Base-by-base conservation (phyloP, 2,888 invertebrate species). In the Steinernema hermaphroditum region DNA sequence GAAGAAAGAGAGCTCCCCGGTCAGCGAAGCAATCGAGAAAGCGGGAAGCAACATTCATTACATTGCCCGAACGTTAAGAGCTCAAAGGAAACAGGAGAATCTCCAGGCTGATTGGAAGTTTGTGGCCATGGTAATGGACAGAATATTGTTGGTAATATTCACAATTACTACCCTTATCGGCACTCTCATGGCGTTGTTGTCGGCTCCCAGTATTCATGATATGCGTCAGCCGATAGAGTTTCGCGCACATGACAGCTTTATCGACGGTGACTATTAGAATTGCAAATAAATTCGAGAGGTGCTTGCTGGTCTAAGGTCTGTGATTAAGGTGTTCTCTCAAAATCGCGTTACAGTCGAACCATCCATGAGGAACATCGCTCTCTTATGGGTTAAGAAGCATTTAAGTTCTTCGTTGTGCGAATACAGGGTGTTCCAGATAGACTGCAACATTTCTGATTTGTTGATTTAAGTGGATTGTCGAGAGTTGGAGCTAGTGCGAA, bases 101-200 rank as follows among this genome's bases (percentile, higher is more conserved):
- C 76, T 81, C 32, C 78, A 79, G 62, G 80, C 83, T 12, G 85
- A 85, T 71, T 85, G 85, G 85, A 77, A 79, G 34, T 85, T 85
- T 69, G 82, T 84, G 1, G 83, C 84, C 8, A 74, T 84, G 68
- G 82, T 85, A 0, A 75, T 84, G 37, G 85, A 85, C 74, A 74
- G 85, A 1, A 72, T 85, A 8, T 76, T 85, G 29, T 78, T 85
- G 8, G 72, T 82, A 22, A 68, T 82, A 44, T 85, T 85, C 74
- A 71, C 80, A 0, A 44, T 78, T 0, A 78, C 77, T 0, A 82
- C 82, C 8, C 54, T 77, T 1, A 44, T 74, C 22, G 85, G 82
- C 6, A 80, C 82, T 4, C 44, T 83, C 32, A 69, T 78, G 9
- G 76, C 76, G 0, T 75, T 82, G 4, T 73, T 80, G 1, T 79